Base-by-base conservation (phyloP, 2,797 vertebrate genomes). In the Lophotriccus pileatus region DNA sequence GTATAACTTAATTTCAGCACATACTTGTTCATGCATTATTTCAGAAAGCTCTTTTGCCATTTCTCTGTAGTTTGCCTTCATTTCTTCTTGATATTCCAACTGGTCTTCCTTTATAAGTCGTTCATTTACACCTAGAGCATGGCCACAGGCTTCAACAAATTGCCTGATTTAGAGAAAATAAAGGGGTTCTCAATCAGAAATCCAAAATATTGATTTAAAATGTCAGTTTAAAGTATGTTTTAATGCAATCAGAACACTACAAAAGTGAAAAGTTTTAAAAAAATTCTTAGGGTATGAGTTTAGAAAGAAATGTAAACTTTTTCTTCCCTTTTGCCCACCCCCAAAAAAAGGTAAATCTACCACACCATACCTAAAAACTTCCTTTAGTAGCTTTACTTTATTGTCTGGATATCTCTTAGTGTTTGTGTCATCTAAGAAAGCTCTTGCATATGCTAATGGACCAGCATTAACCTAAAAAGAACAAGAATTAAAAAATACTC, bases 371-470 rank as follows among this genome's bases (percentile, higher is more conserved):
- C 99, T 99, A 98, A 99, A 99, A 76, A 99, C 98, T 97, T 99
- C 99, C 96, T 99, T 99, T 49, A 99, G 98, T 84, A 99, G 98
- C 89, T 99, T 99, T 94, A 99, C 98, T 97, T 99, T 99, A 97
- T 99, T 99, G 96, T 99, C 99, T 4, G 99, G 98, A 55, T 99
- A 99, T 96, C 98, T 99, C 97, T 99, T 99, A 80, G 99, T 99
- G 96, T 98, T 98, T 74, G 97, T 97, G 79, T 99, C 98, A 74
- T 99, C 98, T 34, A 99, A 98, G 97, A 99, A 99, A 78, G 98
- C 99, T 97, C 99, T 98, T 90, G 99, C 99, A 21, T 99, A 99
- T 3, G 99, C 99, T 14, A 99, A 98, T 3, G 99, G 99, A 23
- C 99, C 99, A n/a, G 99, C 99, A 23, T 99, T 99, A 63, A 99